Conservation (phyloP, 2,113 vertebrate species). For the Ophthalmolycus amberensis region DNA sequence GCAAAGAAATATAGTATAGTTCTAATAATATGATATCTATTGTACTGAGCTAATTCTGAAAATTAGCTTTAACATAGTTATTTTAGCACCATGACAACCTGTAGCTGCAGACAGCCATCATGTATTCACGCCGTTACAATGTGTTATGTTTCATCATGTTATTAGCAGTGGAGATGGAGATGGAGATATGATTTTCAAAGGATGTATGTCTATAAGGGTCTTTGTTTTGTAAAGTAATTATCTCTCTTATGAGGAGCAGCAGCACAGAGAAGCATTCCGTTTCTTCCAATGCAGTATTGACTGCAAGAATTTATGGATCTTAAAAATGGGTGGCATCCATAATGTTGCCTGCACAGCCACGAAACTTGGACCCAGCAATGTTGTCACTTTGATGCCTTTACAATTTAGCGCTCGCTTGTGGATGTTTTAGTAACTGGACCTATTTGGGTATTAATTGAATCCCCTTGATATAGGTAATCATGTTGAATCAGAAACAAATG, state of each 20-base stretch:
- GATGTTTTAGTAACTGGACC: too few relatives aligned
- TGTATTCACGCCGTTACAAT: too few relatives aligned
- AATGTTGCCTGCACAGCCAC: neutral
- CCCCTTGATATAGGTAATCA: too few relatives aligned
- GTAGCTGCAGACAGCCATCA: neutral
- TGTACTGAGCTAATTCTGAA: neutral
- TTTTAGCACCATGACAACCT: slow-evolving; percentile 21
- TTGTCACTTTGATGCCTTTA: too few relatives aligned
- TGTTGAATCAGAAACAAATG: too few relatives aligned
- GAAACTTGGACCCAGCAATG: too few relatives aligned
- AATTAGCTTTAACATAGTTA: neutral
- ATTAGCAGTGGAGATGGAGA: neutral
- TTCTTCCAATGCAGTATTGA: too few relatives aligned
- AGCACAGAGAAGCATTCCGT: too few relatives aligned
- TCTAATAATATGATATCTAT: neutral
- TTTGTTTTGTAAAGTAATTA: neutral
- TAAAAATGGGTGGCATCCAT: neutral
- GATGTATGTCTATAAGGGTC: neutral
- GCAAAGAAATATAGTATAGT: slow-evolving; percentile 1
- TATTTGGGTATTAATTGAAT: too few relatives aligned
- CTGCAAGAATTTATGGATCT: neutral
- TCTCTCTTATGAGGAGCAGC: too few relatives aligned
- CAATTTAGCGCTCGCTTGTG: too few relatives aligned
- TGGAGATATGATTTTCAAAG: neutral
- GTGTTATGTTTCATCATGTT: neutral